Conservation (phyloP, 2,797 vertebrate genomes). For the Eleutherodactylus coqui region DNA sequence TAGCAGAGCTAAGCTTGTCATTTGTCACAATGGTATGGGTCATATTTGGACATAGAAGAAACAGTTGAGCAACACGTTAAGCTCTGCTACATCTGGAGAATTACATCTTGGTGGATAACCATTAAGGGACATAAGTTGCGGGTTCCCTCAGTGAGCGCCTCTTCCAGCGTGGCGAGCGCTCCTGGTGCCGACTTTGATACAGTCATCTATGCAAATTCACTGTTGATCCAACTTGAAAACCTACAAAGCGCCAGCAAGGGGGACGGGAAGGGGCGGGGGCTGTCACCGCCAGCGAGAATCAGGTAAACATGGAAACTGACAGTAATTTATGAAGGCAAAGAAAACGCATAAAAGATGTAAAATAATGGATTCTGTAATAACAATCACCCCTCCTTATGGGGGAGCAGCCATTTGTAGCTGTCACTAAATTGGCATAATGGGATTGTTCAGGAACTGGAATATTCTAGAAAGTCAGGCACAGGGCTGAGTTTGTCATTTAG, state of each 20-base stretch:
- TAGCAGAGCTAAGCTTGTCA: not conserved
- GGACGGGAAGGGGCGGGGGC: too few species aligned
- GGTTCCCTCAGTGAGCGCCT: too few species aligned
- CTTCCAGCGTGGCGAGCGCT: too few species aligned
- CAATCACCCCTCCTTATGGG: not conserved
- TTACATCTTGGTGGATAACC: not conserved
- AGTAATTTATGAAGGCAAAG: not conserved
- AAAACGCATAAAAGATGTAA: not conserved
- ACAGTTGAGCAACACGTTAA: not conserved
- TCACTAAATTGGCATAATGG: too few species aligned
- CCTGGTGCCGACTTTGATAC: too few species aligned
- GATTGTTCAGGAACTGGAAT: too few species aligned
- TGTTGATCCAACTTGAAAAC: not conserved
- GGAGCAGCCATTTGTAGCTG: too few species aligned
- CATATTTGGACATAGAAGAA: not conserved
- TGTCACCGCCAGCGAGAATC: not conserved
- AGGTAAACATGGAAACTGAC: not conserved
- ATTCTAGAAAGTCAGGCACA: too few species aligned
- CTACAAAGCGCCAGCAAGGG: not conserved
- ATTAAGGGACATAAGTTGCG: too few species aligned
- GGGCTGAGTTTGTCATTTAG: too few species aligned
- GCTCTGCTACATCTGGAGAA: not conserved
- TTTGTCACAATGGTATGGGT: not conserved
- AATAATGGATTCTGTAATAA: not conserved
- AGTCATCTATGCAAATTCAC: not conserved